Evolutionary conservation across 2,888 invertebrate species (phyloP).

Genomic region (Galerucella nymphaeae): DNA sequence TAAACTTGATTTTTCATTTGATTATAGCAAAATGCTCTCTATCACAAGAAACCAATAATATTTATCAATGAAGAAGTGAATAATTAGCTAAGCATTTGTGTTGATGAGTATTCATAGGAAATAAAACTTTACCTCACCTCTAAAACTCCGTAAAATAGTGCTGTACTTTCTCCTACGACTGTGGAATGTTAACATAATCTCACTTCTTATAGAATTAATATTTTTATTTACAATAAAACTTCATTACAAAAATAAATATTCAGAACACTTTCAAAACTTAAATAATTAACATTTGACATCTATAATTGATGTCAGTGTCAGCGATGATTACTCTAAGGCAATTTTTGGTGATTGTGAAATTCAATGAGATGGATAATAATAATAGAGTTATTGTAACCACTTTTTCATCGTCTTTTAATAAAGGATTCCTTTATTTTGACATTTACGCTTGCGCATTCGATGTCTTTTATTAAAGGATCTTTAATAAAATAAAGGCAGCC

Average conservation of each 20-base stretch:
- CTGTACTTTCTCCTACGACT: constrained; percentile 9
- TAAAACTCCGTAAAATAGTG: constrained; percentile 9
- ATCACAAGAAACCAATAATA: background rate
- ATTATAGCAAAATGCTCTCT: background rate
- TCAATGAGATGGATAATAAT: background rate
- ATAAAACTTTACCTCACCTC: constrained; percentile 17
- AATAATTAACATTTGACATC: constrained; percentile 14
- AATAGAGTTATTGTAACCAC: too few species aligned
- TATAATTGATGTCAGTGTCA: background rate
- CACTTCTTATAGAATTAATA: constrained; percentile 15
- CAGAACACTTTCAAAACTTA: constrained; percentile 4
- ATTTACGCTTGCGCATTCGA: too few species aligned
- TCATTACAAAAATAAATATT: constrained; percentile 34
- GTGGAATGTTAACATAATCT: constrained; percentile 29
- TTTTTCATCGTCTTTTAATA: too few species aligned
- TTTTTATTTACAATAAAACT: constrained; percentile 15
- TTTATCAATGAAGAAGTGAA: too few species aligned
- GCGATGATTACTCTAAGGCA: background rate
- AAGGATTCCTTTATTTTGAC: too few species aligned
- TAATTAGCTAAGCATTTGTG: too few species aligned
- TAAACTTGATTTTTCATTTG: background rate
- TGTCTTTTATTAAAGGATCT: too few species aligned
- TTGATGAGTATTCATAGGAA: background rate
- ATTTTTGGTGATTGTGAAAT: background rate
- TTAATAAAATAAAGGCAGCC: too few species aligned